Percentiles rank a stretch among this genome's conserved stretches.
Evolutionary conservation across 2,113 vertebrate genomes (phyloP).

Genomic region (Mus pahari): DNA sequence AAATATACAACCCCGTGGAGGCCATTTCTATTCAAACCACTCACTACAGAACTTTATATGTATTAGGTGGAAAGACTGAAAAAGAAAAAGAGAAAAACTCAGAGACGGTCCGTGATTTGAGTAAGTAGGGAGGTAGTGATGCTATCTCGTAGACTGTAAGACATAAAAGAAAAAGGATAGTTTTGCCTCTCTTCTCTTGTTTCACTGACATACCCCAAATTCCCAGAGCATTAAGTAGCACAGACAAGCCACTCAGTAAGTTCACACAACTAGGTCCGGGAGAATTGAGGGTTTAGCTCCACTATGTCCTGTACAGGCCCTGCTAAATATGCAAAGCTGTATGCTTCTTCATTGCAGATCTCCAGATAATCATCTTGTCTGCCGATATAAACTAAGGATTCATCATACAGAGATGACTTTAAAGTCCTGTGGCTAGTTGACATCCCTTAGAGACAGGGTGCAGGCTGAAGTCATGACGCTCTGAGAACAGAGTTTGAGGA

Average conservation of each 20-base stretch:
- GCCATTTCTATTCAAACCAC: too few species aligned
- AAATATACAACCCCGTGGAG: neutral
- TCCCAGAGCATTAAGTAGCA: neutral
- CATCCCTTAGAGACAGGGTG: neutral
- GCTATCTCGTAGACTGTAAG: neutral
- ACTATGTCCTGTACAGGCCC: neutral
- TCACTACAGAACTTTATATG: neutral
- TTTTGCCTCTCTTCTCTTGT: neutral
- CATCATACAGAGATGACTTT: neutral
- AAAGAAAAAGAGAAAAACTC: neutral
- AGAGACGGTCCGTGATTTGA: neutral
- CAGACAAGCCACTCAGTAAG: neutral
- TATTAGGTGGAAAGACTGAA: neutral
- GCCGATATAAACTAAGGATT: neutral
- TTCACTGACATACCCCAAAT: neutral
- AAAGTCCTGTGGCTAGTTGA: neutral
- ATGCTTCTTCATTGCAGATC: neutral
- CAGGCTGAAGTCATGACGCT: neutral
- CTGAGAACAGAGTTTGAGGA: neutral
- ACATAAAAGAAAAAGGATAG: neutral
- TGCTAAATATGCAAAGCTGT: constrained; percentile 14
- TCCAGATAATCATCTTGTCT: neutral
- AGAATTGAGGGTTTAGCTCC: neutral
- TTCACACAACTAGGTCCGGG: neutral
- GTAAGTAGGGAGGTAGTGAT: neutral